These are phyloP conservation scores for Gymnopithys bicolor DNA, from an alignment of 2,797 vertebrate genomes.

Conservation along the genomic window DNA sequence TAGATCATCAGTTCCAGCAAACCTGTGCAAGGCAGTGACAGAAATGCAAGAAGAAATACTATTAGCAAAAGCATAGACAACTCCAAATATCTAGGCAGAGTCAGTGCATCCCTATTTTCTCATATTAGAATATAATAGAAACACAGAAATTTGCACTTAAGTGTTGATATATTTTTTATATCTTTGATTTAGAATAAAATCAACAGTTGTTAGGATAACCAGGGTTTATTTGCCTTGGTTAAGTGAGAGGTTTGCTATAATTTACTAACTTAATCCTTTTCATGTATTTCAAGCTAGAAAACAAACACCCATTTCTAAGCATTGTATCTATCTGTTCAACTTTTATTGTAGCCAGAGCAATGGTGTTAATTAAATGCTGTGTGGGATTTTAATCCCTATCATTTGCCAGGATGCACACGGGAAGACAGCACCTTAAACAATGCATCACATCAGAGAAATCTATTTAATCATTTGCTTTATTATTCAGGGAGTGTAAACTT, in stretches of 20 bases:
- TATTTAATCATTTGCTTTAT: constrained; percentile 37
- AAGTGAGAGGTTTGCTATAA: neutral
- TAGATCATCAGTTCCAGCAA: neutral
- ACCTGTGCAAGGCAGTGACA: neutral
- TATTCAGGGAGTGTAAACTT: neutral
- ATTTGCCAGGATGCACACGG: neutral
- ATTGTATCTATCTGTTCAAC: neutral
- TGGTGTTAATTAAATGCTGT: constrained; percentile 36
- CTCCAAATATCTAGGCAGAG: neutral
- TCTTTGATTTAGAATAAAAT: neutral
- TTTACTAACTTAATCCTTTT: constrained; percentile 17
- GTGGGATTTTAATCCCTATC: constrained; percentile 29
- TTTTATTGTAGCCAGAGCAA: constrained; percentile 6
- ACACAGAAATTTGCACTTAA: neutral
- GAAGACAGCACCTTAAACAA: constrained; percentile 30
- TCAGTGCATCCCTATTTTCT: neutral
- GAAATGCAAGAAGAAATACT: neutral
- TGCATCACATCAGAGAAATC: constrained; percentile 5
- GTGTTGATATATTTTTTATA: neutral
- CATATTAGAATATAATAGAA: neutral
- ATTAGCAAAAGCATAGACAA: neutral
- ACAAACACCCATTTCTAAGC: neutral
- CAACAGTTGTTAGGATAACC: neutral
- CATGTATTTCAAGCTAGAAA: neutral
- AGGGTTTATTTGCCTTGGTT: neutral